Conservation (phyloP, 2,797 vertebrate genomes). For the Cyclopterus lumpus region DNA sequence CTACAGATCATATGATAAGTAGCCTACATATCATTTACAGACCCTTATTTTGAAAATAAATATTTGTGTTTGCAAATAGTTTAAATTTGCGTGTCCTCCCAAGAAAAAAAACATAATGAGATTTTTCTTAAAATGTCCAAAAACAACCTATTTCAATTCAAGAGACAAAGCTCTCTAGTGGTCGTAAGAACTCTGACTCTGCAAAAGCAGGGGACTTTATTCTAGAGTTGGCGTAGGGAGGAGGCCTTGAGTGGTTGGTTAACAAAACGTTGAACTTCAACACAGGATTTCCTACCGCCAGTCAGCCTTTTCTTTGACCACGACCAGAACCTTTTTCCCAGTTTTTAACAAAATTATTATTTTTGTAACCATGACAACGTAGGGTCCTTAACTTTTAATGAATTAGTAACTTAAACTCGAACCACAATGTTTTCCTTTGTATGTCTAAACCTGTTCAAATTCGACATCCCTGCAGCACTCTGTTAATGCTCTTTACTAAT, state of each 20-base stretch:
- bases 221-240: background rate
- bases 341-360: background rate
- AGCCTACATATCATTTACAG: background rate
- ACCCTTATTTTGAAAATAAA: background rate
- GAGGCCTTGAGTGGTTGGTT: background rate
- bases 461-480: background rate
- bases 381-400: background rate
- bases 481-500: background rate
- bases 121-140: background rate
- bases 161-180: background rate
- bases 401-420: background rate
- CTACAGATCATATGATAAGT: background rate
- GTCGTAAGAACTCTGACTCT: background rate
- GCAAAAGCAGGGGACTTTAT: background rate
- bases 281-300: background rate
- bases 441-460: background rate
- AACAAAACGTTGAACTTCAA: background rate
- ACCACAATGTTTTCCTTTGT: background rate
- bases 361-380: background rate
- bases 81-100: background rate
- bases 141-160: background rate
- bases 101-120: background rate
- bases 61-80: background rate
- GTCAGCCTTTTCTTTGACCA: background rate
- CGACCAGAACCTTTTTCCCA: background rate